Evolutionary conservation across 2,113 vertebrate genomes (phyloP).

Genomic region (Zingel zingel): DNA sequence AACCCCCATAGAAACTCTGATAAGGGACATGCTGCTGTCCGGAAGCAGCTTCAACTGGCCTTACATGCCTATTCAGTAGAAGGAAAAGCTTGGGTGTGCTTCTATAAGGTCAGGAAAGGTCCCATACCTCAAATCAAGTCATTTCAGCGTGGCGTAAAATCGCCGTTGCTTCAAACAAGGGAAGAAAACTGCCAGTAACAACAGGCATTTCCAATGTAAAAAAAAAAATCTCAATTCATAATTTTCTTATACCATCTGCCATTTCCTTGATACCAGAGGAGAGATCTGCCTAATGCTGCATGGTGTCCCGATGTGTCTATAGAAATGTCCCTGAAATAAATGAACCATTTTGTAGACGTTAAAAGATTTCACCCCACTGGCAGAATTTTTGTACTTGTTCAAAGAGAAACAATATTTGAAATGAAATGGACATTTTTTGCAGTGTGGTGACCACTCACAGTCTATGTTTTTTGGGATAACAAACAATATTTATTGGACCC

Average conservation of each 20-base stretch:
- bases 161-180: constrained; percentile 23
- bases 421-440: constrained; percentile 48
- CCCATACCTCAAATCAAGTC: constrained; percentile 47
- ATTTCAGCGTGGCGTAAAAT: constrained; percentile 42
- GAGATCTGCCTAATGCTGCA: constrained; percentile 30
- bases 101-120: constrained; percentile 45
- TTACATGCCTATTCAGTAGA: constrained; percentile 96
- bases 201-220: not conserved
- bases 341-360: not conserved
- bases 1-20: constrained; percentile 99
- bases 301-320: not conserved
- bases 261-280: constrained; percentile 20
- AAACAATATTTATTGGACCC: constrained; percentile 81
- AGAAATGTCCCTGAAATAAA: constrained; percentile 3
- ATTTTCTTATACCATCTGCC: not conserved
- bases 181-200: constrained; percentile 35
- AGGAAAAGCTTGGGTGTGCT: constrained; percentile 29
- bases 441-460: constrained; percentile 49
- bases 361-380: constrained; percentile 25
- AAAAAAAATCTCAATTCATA: not conserved
- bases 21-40: constrained; percentile 99
- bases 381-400: constrained; percentile 43
- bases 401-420: constrained; percentile 32
- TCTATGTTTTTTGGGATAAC: constrained; percentile 61
- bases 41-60: constrained; percentile 99